Conservation (phyloP, 2,113 vertebrate species). For the Reinhardtius hippoglossoides region DNA sequence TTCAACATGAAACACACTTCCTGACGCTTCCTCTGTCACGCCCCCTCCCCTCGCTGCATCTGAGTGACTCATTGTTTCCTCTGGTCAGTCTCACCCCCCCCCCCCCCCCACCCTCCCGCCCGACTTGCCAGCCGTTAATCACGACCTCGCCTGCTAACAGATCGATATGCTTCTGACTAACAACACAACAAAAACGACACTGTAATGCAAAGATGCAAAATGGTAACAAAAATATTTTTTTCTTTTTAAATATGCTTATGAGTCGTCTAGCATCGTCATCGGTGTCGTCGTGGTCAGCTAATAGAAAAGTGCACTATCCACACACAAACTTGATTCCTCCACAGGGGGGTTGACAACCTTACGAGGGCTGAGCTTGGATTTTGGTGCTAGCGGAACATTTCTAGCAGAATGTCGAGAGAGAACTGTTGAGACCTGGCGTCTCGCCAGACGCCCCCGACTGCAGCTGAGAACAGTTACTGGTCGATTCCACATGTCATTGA, state of each 20-base stretch:
- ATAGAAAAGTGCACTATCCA: conserved; percentile 84
- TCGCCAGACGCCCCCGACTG: conserved; percentile 55
- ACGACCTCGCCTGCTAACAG: conserved; percentile 56
- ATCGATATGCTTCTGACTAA: conserved; percentile 76
- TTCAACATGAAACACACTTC: conserved; percentile 77
- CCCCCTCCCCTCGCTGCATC: conserved; percentile 33
- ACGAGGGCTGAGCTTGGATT: conserved; percentile 69
- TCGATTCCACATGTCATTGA: conserved; percentile 65
- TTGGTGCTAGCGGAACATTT: conserved; percentile 66
- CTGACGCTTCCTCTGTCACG: conserved; percentile 43
- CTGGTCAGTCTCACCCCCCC: conserved; percentile 41
- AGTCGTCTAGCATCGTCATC: conserved; percentile 44
- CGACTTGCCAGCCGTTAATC: conserved; percentile 49
- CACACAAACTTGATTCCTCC: conserved; percentile 77
- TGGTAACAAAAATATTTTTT: conserved; percentile 80
- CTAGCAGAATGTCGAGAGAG: conserved; percentile 64
- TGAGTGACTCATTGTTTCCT: conserved; percentile 60
- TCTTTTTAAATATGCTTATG: conserved; percentile 77
- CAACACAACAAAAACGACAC: conserved; percentile 72
- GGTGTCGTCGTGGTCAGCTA: conserved; percentile 70
- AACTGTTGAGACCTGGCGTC: conserved; percentile 59
- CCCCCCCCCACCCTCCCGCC: neutral
- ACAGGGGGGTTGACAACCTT: conserved; percentile 17
- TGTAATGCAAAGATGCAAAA: conserved; percentile 80
- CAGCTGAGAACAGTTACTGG: conserved; percentile 68